Evolutionary conservation across 2,888 invertebrate genomes (phyloP), one percentile per base, ranked within the genome.

Genomic region (Amphiduros pacificus): DNA sequence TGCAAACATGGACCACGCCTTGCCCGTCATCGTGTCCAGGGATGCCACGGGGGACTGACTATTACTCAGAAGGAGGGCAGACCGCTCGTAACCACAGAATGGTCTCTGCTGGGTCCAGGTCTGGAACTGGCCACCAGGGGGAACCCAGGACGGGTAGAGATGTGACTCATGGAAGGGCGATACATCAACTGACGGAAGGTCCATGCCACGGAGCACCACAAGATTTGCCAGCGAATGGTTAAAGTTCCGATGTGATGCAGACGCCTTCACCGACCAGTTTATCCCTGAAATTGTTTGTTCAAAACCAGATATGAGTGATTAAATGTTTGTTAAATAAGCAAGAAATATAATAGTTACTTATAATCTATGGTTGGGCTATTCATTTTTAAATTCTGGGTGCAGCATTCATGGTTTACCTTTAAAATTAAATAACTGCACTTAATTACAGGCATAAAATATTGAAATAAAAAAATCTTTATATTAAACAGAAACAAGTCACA

Each of bases 1-100:
- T 1, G 75, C 73, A 62, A 82, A 84, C 82, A 84, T 81, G 24
- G 73, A 73, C 83, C 83, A 84, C 0, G 83, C 83, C 63, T 78
- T 80, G 5, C 69, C 74, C 24, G 82, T 70, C 50, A 79, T 71
- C 11, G 64, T 63, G 57, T 82, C 75, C 53, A 83, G 66, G 1
- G 76, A 70, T 1, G 58, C 60, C 22, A 78, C 69, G 2, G 76
- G 72, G 3, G 77, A 70, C 60, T 74, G 75, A 63, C 81, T 77
- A 70, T 84, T 84, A 50, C 77, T 78, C 3, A 82, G 62, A 28
- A 83, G 62, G 2, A 76, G 70, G 0, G 81, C 78, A 44, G 74
- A 74, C 65, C 79, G 81, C 56, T 83, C 81, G 58, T 81, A 77
- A 31, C 71, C 71, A 61, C 72, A 65, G 52, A 82, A 78, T 0